phyloP scores from a whole-genome alignment of 1,140 invertebrate species.

The Grapholita molesta region DNA sequence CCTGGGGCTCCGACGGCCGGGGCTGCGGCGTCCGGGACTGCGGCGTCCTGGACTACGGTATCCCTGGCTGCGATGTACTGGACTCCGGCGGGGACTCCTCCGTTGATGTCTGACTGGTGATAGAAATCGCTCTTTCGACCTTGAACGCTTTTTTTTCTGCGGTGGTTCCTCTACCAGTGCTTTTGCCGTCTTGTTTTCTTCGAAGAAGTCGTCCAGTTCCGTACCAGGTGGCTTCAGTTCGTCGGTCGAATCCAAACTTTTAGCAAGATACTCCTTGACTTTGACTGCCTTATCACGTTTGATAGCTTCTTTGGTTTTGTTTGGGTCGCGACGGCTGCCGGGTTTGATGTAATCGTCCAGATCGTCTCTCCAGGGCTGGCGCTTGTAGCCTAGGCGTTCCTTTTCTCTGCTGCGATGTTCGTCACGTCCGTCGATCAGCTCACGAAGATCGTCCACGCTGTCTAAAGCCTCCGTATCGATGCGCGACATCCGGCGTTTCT shows the following conservation, averaged over 20 bases:
- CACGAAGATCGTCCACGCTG: slow-evolving; percentile 46
- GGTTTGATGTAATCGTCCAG: slow-evolving; percentile 57
- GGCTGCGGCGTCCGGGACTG: neutral
- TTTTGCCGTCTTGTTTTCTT: slow-evolving; percentile 33
- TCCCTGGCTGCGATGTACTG: neutral
- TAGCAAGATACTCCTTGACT: slow-evolving; percentile 61
- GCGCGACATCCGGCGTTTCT: slow-evolving; percentile 14
- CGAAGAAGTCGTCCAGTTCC: slow-evolving; percentile 61
- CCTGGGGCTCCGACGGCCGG: neutral
- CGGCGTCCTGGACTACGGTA: neutral
- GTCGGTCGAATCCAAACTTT: slow-evolving; percentile 54
- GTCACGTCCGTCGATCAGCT: slow-evolving; percentile 42
- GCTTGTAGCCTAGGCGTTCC: slow-evolving; percentile 13
- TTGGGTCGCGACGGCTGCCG: slow-evolving; percentile 62
- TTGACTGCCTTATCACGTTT: slow-evolving; percentile 66
- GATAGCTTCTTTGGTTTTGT: slow-evolving; percentile 66
- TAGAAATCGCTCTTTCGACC: neutral
- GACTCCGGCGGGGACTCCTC: neutral
- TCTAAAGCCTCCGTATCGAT: slow-evolving; percentile 36
- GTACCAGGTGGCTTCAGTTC: slow-evolving; percentile 65
- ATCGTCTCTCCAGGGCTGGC: slow-evolving; percentile 9
- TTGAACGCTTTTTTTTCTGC: neutral
- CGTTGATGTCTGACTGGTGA: neutral
- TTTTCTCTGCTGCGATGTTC: slow-evolving; percentile 20
- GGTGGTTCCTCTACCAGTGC: neutral